phyloP scores from a whole-genome alignment of 2,113 vertebrate species.

The Spheniscus mendiculus region DNA sequence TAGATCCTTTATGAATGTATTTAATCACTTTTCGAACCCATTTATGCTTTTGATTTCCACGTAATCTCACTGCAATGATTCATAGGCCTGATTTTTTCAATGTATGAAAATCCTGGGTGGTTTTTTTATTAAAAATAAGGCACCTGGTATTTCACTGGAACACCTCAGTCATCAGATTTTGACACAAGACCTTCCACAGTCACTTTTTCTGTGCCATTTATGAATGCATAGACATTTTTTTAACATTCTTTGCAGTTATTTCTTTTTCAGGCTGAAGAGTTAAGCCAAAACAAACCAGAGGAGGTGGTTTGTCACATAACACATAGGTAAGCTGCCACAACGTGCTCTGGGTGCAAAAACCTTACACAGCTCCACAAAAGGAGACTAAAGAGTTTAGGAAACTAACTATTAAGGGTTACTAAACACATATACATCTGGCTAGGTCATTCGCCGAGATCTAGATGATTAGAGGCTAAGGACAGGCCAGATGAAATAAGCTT shows the following conservation, averaged over 20 bases:
- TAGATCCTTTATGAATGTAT: not conserved
- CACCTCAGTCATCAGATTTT: not conserved
- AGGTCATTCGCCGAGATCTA: not conserved
- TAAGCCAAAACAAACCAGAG: constrained; percentile 10
- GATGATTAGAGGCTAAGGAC: not conserved
- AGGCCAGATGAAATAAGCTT: not conserved
- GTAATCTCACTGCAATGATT: not conserved
- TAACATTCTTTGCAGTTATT: not conserved
- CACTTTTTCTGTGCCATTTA: not conserved
- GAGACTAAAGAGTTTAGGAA: not conserved
- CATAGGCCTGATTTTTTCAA: not conserved
- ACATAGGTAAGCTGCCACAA: not conserved
- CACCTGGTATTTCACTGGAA: not conserved
- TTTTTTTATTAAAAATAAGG: not conserved
- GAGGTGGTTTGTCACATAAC: constrained; percentile 1
- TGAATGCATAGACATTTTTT: not conserved
- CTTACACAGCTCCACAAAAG: not conserved
- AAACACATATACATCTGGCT: not conserved
- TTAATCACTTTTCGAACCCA: not conserved
- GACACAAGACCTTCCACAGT: not conserved
- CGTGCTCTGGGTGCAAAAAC: not conserved
- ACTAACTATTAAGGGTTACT: not conserved
- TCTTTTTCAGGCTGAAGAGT: not conserved
- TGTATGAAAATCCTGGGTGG: no score
- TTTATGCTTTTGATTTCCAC: not conserved